Evolutionary conservation across 2,888 invertebrate genomes (phyloP).

Genomic region (Nymphalis urticae): DNA sequence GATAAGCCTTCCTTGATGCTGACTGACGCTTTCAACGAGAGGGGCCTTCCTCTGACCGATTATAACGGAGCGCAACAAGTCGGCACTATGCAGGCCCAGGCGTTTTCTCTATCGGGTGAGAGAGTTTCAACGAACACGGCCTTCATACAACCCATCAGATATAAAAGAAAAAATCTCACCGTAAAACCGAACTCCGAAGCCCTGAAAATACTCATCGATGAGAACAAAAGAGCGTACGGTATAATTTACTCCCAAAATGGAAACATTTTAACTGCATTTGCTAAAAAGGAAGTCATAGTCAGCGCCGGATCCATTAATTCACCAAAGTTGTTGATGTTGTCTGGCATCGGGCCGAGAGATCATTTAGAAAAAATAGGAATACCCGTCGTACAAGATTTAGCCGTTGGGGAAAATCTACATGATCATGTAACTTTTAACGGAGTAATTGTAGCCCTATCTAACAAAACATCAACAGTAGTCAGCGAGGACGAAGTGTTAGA

Average conservation of each 20-base stretch:
- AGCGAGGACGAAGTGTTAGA: conserved; percentile 58
- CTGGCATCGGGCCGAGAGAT: conserved; percentile 63
- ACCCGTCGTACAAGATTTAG: conserved; percentile 53
- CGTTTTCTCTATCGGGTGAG: conserved; percentile 76
- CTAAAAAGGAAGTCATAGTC: conserved; percentile 63
- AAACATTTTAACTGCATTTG: conserved; percentile 47
- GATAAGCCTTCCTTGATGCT: conserved; percentile 80
- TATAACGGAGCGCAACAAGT: conserved; percentile 78
- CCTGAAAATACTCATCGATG: conserved; percentile 79
- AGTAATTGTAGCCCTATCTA: conserved; percentile 76
- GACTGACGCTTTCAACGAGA: conserved; percentile 80
- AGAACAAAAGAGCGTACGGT: conserved; percentile 58
- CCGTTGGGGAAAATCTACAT: conserved; percentile 67
- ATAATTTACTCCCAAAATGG: conserved; percentile 52
- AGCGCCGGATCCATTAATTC: conserved; percentile 60
- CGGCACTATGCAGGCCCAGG: conserved; percentile 82
- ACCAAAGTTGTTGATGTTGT: conserved; percentile 64
- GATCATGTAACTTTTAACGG: conserved; percentile 70
- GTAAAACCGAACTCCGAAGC: conserved; percentile 78
- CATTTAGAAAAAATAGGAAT: conserved; percentile 55
- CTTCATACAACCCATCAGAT: conserved; percentile 83
- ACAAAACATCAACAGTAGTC: conserved; percentile 71
- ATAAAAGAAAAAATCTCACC: conserved; percentile 72
- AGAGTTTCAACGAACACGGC: conserved; percentile 84
- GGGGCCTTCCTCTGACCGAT: conserved; percentile 80